phyloP scores from a whole-genome alignment of 2,797 vertebrate species.

The Oophaga sylvatica region DNA sequence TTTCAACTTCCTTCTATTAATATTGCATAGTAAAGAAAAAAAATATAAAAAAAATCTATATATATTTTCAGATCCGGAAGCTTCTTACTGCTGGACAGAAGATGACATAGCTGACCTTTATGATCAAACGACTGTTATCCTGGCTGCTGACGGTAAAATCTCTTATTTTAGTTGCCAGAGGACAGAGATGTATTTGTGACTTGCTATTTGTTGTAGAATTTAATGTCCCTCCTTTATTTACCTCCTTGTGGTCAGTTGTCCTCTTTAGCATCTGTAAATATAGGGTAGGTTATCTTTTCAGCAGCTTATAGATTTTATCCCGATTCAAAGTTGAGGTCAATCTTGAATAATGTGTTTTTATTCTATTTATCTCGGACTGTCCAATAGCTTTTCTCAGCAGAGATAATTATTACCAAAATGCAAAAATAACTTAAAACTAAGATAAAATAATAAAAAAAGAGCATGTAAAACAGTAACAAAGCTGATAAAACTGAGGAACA shows the following conservation, averaged over 20 bases:
- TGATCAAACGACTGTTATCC: slow-evolving; percentile 79
- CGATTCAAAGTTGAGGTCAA: no score
- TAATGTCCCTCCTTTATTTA: no score
- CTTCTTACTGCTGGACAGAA: slow-evolving; percentile 86
- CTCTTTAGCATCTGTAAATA: no score
- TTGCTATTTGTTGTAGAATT: no score
- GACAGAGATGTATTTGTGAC: no score
- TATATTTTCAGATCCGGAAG: slow-evolving; percentile 73
- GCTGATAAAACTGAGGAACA: neutral
- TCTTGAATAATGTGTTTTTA: no score
- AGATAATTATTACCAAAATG: neutral
- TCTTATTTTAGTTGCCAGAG: neutral
- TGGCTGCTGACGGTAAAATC: slow-evolving; percentile 87
- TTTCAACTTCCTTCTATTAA: neutral
- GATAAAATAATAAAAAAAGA: neutral
- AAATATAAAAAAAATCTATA: neutral
- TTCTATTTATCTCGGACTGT: neutral
- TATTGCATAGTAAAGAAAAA: neutral
- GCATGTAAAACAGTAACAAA: neutral
- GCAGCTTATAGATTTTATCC: no score
- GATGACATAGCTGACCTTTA: slow-evolving; percentile 84
- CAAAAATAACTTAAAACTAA: neutral
- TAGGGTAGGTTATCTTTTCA: no score
- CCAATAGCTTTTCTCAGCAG: neutral
- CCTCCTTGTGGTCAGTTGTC: no score